These are phyloP conservation scores for Diarsia rubi DNA, from an alignment of 2,888 invertebrate genomes.

Conservation along the genomic window DNA sequence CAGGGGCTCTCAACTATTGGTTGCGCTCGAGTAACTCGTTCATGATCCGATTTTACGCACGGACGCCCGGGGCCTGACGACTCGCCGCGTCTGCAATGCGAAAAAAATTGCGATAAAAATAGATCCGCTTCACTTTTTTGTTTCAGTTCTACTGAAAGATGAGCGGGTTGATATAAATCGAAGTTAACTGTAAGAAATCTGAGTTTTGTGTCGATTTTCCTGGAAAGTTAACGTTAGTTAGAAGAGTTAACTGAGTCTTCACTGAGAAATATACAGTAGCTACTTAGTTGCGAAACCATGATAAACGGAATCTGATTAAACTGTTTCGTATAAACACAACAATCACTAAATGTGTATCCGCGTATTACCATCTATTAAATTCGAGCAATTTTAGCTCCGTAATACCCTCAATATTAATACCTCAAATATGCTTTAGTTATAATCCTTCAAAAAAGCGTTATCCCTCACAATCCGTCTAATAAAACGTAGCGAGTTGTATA, in stretches of 20 bases:
- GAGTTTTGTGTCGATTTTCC: not conserved
- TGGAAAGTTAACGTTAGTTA: not conserved
- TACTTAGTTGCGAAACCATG: not conserved
- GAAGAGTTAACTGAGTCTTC: slow-evolving; percentile 16
- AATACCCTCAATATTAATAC: slow-evolving; percentile 66
- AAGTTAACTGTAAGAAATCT: slow-evolving; percentile 17
- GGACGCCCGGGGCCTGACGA: slow-evolving; percentile 63
- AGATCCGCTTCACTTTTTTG: slow-evolving; percentile 44
- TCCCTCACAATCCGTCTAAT: slow-evolving; percentile 83
- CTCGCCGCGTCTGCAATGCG: slow-evolving; percentile 63
- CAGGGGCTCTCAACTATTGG: slow-evolving; percentile 84
- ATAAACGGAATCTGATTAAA: slow-evolving; percentile 18
- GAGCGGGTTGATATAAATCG: slow-evolving; percentile 8
- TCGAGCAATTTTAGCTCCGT: slow-evolving; percentile 59
- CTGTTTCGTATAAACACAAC: slow-evolving; percentile 51
- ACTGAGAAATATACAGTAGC: not conserved
- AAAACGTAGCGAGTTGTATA: slow-evolving; percentile 78
- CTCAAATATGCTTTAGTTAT: slow-evolving; percentile 71
- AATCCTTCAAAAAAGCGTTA: slow-evolving; percentile 78
- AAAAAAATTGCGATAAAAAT: slow-evolving; percentile 57
- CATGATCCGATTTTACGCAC: slow-evolving; percentile 81
- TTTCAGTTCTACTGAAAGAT: slow-evolving; percentile 47
- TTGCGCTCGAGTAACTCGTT: slow-evolving; percentile 71
- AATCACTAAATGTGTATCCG: slow-evolving; percentile 53
- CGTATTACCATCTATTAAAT: slow-evolving; percentile 63